Evolutionary conservation across 2,888 invertebrate species (phyloP).

Genomic region (Drosophila robusta): DNA sequence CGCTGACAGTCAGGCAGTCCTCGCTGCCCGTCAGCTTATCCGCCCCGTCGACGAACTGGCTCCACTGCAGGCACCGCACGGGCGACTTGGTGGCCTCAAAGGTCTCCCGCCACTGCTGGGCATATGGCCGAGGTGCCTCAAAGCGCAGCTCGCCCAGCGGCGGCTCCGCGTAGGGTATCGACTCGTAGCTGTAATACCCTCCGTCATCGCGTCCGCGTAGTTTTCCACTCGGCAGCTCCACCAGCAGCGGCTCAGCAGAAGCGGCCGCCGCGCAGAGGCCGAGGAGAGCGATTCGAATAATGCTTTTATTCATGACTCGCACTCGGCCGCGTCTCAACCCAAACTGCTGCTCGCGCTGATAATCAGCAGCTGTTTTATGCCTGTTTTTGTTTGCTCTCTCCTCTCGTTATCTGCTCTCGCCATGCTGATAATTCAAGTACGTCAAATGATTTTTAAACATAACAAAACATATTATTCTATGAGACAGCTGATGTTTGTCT

Average conservation of each 20-base stretch:
- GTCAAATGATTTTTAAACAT: background rate
- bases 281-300: slow-evolving; percentile 1
- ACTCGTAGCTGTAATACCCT: slow-evolving; percentile 87
- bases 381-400: no score
- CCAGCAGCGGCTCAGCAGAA: slow-evolving; percentile 45
- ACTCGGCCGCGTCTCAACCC: background rate
- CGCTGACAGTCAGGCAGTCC: slow-evolving; percentile 89
- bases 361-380: background rate
- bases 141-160: slow-evolving; percentile 88
- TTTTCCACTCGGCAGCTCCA: slow-evolving; percentile 71
- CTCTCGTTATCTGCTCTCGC: background rate
- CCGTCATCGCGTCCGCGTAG: slow-evolving; percentile 71
- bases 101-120: slow-evolving; percentile 58
- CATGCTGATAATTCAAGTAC: background rate
- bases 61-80: slow-evolving; percentile 88
- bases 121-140: slow-evolving; percentile 82
- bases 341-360: slow-evolving; percentile 12
- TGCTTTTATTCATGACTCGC: slow-evolving; percentile 20
- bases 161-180: slow-evolving; percentile 89
- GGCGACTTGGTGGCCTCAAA: slow-evolving; percentile 87
- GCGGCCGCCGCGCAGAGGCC: slow-evolving; percentile 6
- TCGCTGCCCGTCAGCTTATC: slow-evolving; percentile 86
- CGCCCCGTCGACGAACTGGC: slow-evolving; percentile 82
- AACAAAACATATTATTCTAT: background rate
- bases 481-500: background rate